These are phyloP conservation scores for Syrmaticus mikado DNA, from an alignment of 2,113 vertebrate genomes.

Conservation along the genomic window DNA sequence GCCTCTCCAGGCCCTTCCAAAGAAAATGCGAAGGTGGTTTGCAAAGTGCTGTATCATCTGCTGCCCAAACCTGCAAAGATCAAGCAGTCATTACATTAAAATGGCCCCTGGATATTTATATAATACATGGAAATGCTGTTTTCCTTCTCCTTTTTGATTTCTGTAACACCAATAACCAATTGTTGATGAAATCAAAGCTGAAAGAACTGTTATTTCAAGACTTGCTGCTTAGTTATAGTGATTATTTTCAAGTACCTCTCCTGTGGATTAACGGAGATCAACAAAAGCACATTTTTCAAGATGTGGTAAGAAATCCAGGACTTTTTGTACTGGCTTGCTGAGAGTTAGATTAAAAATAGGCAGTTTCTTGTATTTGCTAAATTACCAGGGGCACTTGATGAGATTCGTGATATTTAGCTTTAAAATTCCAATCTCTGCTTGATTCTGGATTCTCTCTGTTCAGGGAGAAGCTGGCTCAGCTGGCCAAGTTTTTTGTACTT, in stretches of 20 bases:
- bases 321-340: not conserved
- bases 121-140: not conserved
- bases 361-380: slow-evolving; percentile 5
- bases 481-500: not conserved
- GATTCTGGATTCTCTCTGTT: not conserved
- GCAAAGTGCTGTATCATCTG: slow-evolving; percentile 29
- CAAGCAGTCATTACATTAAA: not conserved
- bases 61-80: slow-evolving; percentile 69
- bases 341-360: slow-evolving; percentile 19
- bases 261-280: slow-evolving; percentile 37
- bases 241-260: slow-evolving; percentile 24
- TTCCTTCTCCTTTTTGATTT: not conserved
- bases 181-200: slow-evolving; percentile 32
- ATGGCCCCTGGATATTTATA: not conserved
- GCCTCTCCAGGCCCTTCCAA: slow-evolving; percentile 71
- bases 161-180: not conserved
- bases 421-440: slow-evolving; percentile 31
- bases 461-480: not conserved
- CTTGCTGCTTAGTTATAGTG: not conserved
- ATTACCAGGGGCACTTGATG: not conserved
- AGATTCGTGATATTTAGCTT: not conserved
- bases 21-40: slow-evolving; percentile 65
- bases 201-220: not conserved
- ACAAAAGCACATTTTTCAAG: slow-evolving; percentile 3
- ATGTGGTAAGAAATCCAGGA: not conserved